phyloP scores from a whole-genome alignment of 2,888 invertebrate species.

The Drosophila lacicola region DNA sequence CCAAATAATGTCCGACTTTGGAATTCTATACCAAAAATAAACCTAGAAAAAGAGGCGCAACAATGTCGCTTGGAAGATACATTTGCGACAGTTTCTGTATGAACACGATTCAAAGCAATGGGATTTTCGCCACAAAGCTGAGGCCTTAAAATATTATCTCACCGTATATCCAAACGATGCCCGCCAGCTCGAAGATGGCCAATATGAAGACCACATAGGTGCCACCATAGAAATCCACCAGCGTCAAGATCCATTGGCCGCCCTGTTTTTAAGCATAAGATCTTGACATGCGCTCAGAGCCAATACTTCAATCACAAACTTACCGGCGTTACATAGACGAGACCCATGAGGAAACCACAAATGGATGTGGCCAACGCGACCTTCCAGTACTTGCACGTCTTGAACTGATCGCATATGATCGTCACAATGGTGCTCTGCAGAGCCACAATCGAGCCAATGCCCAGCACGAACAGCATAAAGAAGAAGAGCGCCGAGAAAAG shows the following conservation, averaged over 20 bases:
- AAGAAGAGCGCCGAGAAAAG: conserved; percentile 92
- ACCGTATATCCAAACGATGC: conserved; percentile 88
- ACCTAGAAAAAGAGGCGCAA: too few relatives aligned
- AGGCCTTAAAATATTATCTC: conserved; percentile 31
- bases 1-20: too few relatives aligned
- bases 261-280: conserved; percentile 84
- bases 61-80: background rate
- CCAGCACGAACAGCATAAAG: conserved; percentile 92
- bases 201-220: conserved; percentile 87
- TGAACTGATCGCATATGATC: conserved; percentile 89
- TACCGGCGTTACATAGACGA: conserved; percentile 91
- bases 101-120: too few relatives aligned
- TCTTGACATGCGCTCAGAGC: background rate
- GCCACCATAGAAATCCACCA: conserved; percentile 88
- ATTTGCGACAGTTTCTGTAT: background rate
- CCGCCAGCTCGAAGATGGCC: conserved; percentile 87
- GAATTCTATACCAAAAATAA: too few relatives aligned
- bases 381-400: conserved; percentile 87
- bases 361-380: conserved; percentile 87
- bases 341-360: conserved; percentile 88
- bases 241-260: conserved; percentile 87
- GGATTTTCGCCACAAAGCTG: too few relatives aligned
- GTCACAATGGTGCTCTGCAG: conserved; percentile 89
- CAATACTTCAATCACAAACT: conserved; percentile 37
- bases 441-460: conserved; percentile 91